phyloP scores from a whole-genome alignment of 2,113 vertebrate species.

The Laticauda laticaudata region DNA sequence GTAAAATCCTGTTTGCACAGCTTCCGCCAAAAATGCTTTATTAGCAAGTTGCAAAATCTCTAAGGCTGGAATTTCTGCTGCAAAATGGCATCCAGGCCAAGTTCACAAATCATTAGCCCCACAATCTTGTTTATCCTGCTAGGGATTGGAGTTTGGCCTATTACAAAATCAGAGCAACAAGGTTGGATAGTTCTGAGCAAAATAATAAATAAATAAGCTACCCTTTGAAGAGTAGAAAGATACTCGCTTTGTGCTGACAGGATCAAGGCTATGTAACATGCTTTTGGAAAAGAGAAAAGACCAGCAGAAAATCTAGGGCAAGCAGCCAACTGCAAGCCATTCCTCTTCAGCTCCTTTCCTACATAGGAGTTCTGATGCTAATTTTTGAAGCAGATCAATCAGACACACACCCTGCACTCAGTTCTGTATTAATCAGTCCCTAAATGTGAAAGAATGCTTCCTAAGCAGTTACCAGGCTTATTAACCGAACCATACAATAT shows the following conservation, averaged over 20 bases:
- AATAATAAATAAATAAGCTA: slow-evolving; percentile 49
- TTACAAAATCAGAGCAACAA: slow-evolving; percentile 71
- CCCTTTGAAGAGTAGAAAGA: slow-evolving; percentile 35
- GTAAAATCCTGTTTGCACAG: slow-evolving; percentile 54
- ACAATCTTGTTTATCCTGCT: slow-evolving; percentile 70
- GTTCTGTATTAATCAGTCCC: slow-evolving; percentile 31
- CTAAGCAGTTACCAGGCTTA: background rate
- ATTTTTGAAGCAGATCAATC: slow-evolving; percentile 23
- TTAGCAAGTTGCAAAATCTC: slow-evolving; percentile 64
- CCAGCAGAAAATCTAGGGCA: slow-evolving; percentile 11
- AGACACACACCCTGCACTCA: background rate
- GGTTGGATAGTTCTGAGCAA: slow-evolving; percentile 65
- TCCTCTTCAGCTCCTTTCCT: background rate
- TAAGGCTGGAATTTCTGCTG: slow-evolving; percentile 56
- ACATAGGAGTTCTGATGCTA: slow-evolving; percentile 14
- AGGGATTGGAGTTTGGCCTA: slow-evolving; percentile 75
- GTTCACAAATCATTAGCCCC: slow-evolving; percentile 72
- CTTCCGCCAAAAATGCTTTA: slow-evolving; percentile 60
- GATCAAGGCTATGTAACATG: slow-evolving; percentile 9
- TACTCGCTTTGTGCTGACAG: slow-evolving; percentile 22
- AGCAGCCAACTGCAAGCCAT: background rate
- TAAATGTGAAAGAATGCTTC: background rate
- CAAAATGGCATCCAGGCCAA: slow-evolving; percentile 62
- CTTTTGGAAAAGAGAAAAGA: slow-evolving; percentile 18
- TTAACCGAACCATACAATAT: background rate